A percentile compares a stretch with the other conserved stretches of the same genome.
phyloP scores from a whole-genome alignment of 2,888 invertebrate species.

The Luffia ferchaultella region DNA sequence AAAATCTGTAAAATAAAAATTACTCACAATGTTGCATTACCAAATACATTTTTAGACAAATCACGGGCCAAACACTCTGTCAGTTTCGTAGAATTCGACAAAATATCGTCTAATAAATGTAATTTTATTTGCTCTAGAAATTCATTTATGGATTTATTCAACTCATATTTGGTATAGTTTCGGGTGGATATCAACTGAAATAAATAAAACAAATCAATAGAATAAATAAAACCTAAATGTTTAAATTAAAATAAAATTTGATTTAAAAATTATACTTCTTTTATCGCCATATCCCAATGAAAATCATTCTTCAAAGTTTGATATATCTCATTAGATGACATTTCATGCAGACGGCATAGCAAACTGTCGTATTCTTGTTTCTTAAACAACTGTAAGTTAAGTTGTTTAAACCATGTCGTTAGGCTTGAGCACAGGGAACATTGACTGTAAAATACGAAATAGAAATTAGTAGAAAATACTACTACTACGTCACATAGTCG shows the following conservation, averaged over 20 bases:
- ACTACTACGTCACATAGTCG: too few relatives aligned
- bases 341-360: conserved; percentile 47
- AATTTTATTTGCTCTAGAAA: conserved; percentile 40
- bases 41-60: conserved; percentile 33
- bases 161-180: conserved; percentile 53
- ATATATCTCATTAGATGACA: conserved; percentile 42
- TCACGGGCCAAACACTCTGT: conserved; percentile 36
- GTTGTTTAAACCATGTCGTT: conserved; percentile 59
- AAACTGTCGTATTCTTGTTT: conserved; percentile 59
- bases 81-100: conserved; percentile 29
- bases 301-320: conserved; percentile 49
- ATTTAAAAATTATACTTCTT: conserved; percentile 30
- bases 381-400: conserved; percentile 62
- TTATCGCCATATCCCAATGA: conserved; percentile 66
- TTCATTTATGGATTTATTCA: conserved; percentile 51
- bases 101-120: conserved; percentile 39
- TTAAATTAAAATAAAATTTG: not conserved
- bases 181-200: conserved; percentile 46
- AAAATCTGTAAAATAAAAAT: too few relatives aligned
- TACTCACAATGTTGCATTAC: conserved; percentile 46
- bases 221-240: not conserved
- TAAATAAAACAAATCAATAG: not conserved
- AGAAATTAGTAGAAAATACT: conserved; percentile 3
- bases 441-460: conserved; percentile 27
- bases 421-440: conserved; percentile 54